Evolutionary conservation across 2,113 vertebrate genomes (phyloP), one percentile per base, ranked within the genome.

Genomic region (Pholis gunnellus): DNA sequence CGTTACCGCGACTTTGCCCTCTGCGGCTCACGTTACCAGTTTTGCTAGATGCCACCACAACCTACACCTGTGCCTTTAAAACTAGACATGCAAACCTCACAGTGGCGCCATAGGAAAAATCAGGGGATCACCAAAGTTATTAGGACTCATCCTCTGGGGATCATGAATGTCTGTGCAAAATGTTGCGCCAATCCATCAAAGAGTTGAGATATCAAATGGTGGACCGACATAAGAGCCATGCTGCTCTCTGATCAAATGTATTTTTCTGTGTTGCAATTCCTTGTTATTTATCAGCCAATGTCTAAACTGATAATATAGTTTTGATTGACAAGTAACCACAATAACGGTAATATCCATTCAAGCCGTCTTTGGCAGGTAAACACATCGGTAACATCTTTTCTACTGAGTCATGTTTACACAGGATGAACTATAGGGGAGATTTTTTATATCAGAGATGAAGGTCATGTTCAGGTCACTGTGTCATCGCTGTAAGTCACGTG

Each of bases 391-490:
- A 34, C n/a, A 52, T 25, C 50, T 56, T 48, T 61, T 61, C 52
- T 17, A 9, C 65, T 17, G 66, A 71, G 81, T 82, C 64, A 59
- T 78, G 65, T 78, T 82, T 56, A 52, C 56, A 65, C 29, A 11
- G 77, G 11, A 36, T 22, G 13, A 60, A 69, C 70, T 42, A 22
- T 17, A 1, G 61, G 36, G 27, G 2, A 14, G 40, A 72, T 59
- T 7, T 70, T 22, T 8, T 31, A 63, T 75, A 61, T 65, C 68
- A 66, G 50, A 69, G 44, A n/a, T 46, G n/a, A 75, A 84, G 80
- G 87, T 91, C 70, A 85, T 10, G 9, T 36, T 15, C 3, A 84
- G 87, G 92, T 90, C 89, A 91, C 78, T 60, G 20, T 85, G 79
- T 85, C 84, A 81, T 52, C 22, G 25, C 63, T 25, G 2, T 11